Base-by-base conservation (phyloP, 2,113 vertebrate genomes). In the Junco hyemalis region DNA sequence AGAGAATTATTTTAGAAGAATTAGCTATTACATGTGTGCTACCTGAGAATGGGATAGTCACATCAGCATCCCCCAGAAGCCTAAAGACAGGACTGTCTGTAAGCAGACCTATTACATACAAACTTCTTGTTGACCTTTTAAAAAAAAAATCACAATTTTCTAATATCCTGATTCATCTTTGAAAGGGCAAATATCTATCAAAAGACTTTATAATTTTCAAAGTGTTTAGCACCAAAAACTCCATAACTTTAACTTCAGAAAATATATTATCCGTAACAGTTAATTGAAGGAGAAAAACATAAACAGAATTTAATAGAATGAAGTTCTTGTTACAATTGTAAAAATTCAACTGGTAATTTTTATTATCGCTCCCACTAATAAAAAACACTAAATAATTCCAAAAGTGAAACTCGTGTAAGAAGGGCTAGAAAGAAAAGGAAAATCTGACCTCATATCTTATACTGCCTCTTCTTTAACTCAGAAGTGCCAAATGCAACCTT, bases 1-100 rank as follows among this genome's bases (percentile, higher is more conserved):
- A 91, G 82, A 94, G 59, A 88, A 83, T 91, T 93, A 82, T 88
- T 96, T 71, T 35, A 64, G 86, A 95, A 26, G 59, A 88, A 96
- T 93, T 83, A 96, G 47, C 60, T 72, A 35, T 90, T 96, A 66
- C 56, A 76, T 74, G 85, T 95, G 59, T 72, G 54, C 29, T 71
- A 50, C 54, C 51, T 76, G 56, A 47, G 54, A 33, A 64, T 28
- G 51, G 60, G 69, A 57, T 64, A 90, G 28, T 65, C n/a, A 71
- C 40, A 53, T 91, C 65, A 90, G 61, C 50, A 68, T 51, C 14
- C 38, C 23, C 9, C 9, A 83, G 28, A 88, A 78, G 16, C 29
- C 33, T 74, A 44, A 57, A 72, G 36, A 33, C 50, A 84, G 33
- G 24, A 33, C 20, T 69, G 28, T 35, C 25, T 59, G 16, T 79